Conservation (phyloP, 2,797 vertebrate species). For the Lutjanus campechanus region DNA sequence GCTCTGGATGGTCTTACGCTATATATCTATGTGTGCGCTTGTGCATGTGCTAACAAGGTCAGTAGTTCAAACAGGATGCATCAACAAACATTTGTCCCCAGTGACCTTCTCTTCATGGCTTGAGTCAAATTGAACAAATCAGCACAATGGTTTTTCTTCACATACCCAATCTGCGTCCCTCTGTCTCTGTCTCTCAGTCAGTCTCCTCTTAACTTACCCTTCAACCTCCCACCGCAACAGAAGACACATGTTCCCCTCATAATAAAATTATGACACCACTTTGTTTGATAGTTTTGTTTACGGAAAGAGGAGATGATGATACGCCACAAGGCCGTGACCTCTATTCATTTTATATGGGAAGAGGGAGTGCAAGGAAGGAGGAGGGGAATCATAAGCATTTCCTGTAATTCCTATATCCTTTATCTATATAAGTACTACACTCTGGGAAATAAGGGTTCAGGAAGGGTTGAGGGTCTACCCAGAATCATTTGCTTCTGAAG, state of each 20-base stretch:
- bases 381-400: conserved; percentile 1
- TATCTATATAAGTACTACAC: background rate
- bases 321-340: background rate
- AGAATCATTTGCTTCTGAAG: no score
- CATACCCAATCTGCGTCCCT: conserved; percentile 6
- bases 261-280: conserved; percentile 47
- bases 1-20: conserved; percentile 22
- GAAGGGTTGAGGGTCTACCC: no score
- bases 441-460: no score
- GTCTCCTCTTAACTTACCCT: conserved; percentile 37
- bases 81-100: conserved; percentile 66
- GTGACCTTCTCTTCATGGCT: conserved; percentile 67
- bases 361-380: background rate
- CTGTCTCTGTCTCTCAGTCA: conserved; percentile 27
- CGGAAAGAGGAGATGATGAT: conserved; percentile 2
- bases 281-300: conserved; percentile 45
- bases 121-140: conserved; percentile 72
- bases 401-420: background rate
- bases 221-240: conserved; percentile 23
- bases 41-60: conserved; percentile 60
- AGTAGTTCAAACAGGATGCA: conserved; percentile 64
- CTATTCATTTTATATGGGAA: conserved; percentile 4
- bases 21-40: conserved; percentile 39
- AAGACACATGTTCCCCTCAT: conserved; percentile 17
- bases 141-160: conserved; percentile 36